Evolutionary conservation across 2,797 vertebrate genomes (phyloP), one percentile per base, ranked within the genome.

Genomic region (Xyrichtys novacula): DNA sequence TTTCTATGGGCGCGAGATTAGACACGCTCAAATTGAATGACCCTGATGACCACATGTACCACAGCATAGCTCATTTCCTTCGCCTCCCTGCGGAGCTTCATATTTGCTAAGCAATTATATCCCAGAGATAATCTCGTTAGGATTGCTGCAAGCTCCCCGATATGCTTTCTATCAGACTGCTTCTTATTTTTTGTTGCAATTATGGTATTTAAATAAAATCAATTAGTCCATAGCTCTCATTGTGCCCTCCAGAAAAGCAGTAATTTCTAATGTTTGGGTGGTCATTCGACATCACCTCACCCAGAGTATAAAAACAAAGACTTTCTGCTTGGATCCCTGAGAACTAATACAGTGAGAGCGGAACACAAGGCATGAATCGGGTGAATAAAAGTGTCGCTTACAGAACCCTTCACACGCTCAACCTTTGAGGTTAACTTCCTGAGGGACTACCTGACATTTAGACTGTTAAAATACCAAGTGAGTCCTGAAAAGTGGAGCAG

Each of bases 121-220:
- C 47, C 53, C 60, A 55, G 59, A 54, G 34, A 78, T 84, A 79
- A 85, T 85, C 76, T 71, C 36, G 52, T 78, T 77, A 69, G 48
- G 31, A 59, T 57, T 25, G 40, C 62, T 65, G 42, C 46, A 26
- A 70, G 74, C 68, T 56, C 38, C 42, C 19, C 40, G 19, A 67
- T 59, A 38, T 29, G 70, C 57, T 34, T 29, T 9, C 0, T 48
- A 19, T 57, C 4, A 26, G 19, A 36, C 23, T 19, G 25, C 20
- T 71, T 22, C 47, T 29, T 31, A 4, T 42, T 55, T n/a, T 48
- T 39, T 22, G 52, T 61, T 52, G 11, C 58, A 25, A 8, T 77
- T 46, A 43, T 23, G 6, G 49, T 19, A 44, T 26, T 22, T 14
- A 66, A 53, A 79, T 72, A 15, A 8, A 66, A 71, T 39, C 47